A percentile compares a stretch with the other conserved stretches of the same genome.
Conservation (phyloP, 1,140 invertebrate species). For the Gryon sp. region DNA sequence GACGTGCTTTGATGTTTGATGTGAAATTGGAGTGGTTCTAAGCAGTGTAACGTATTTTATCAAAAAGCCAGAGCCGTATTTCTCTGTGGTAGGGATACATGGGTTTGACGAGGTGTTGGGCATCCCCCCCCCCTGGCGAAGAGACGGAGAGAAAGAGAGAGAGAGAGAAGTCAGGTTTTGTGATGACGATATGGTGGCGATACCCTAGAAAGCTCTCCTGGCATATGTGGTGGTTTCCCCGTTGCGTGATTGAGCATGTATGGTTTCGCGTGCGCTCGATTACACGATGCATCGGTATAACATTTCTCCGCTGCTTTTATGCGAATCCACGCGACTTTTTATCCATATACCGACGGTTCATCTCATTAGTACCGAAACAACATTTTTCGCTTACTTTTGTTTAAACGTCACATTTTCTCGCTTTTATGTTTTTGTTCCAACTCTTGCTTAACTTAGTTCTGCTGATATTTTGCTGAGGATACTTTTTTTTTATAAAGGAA, state of each 20-base stretch:
- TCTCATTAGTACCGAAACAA: constrained; percentile 26
- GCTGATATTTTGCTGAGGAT: too few relatives aligned
- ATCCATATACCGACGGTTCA: not conserved
- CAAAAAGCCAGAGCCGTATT: constrained; percentile 3
- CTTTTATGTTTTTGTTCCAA: too few relatives aligned
- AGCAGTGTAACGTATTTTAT: constrained; percentile 26
- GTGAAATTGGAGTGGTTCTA: constrained; percentile 14
- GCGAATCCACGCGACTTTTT: too few relatives aligned
- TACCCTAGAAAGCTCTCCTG: constrained; percentile 41
- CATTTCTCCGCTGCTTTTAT: constrained; percentile 24
- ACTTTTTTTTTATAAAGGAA: too few relatives aligned
- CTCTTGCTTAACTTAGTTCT: too few relatives aligned
- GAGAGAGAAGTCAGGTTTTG: not conserved
- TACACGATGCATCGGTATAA: constrained; percentile 47
- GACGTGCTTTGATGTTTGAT: constrained; percentile 19
- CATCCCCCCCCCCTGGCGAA: constrained; percentile 1
- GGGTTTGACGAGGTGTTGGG: constrained; percentile 1
- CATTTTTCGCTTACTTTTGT: too few relatives aligned
- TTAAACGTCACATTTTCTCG: too few relatives aligned
- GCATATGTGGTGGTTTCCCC: constrained; percentile 37
- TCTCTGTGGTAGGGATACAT: not conserved
- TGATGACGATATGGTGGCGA: constrained; percentile 23
- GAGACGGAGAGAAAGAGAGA: too few relatives aligned
- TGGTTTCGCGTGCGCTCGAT: constrained; percentile 58
- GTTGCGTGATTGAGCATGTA: constrained; percentile 58